Evolutionary conservation across 2,113 vertebrate species (phyloP), one percentile per base, ranked within the genome.

Genomic region (Uropsilus gracilis): DNA sequence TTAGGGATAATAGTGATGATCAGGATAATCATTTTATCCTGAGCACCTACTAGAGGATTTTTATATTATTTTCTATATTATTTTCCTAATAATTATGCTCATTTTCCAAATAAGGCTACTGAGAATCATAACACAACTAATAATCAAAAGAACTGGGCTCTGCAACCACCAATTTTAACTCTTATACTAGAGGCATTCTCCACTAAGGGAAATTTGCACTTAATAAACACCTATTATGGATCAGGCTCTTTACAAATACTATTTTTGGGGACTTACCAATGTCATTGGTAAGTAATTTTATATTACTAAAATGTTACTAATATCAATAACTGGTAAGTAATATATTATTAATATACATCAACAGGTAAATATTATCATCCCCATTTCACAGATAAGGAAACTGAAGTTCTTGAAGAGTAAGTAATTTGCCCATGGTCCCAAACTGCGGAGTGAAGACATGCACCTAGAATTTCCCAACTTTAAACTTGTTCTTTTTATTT

Each of bases 331-430:
- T n/a, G n/a, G n/a, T n/a, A n/a, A n/a, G n/a, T n/a, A n/a, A n/a
- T n/a, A n/a, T n/a, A n/a, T n/a, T n/a, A n/a, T n/a, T n/a, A n/a
- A n/a, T n/a, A n/a, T n/a, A 39, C 61, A 53, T 17, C 26, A 30
- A 28, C 8, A 75, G 28, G 22, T 39, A 78, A 87, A n/a, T 50
- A 75, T 76, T 89, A 91, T 32, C 46, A 94, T 63, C 37, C 6
- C 16, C 28, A 64, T 50, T 85, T 95, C 59, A 94, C 34, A 87
- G 34, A 85, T 61, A 13, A 93, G 37, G 34, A 95, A 89, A 94
- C 48, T 50, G 46, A 94, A 8, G 24, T 91, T 91, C 61, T 46
- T 80, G 14, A 84, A 83, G 72, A 34, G 55, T 34, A 77, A 87
- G 9, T 55, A 93, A 73, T 94, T 57, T 92, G 5, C 16, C 39